phyloP scores from a whole-genome alignment of 2,888 invertebrate species.

The Lithophane ornitopus region DNA sequence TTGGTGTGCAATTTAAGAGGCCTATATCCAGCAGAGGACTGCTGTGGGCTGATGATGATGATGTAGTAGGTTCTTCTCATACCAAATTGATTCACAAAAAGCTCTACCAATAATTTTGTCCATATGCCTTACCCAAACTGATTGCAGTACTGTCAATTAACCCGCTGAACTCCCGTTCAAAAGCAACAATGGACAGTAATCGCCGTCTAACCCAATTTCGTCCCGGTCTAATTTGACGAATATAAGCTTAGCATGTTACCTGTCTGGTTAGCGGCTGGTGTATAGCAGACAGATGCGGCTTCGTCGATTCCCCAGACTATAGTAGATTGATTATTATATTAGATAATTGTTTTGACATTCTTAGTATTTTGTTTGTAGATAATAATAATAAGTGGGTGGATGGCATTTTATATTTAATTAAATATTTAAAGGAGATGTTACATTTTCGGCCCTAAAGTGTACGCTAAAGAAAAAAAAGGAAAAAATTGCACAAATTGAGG shows the following conservation, averaged over 20 bases:
- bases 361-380: background rate
- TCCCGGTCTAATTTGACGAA: slow-evolving; percentile 46
- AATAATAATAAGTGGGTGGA: background rate
- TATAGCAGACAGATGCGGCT: slow-evolving; percentile 34
- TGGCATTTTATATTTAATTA: background rate
- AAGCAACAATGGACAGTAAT: slow-evolving; percentile 48
- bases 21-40: background rate
- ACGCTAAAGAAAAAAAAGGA: too few relatives aligned
- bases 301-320: slow-evolving; percentile 33
- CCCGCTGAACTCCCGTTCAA: slow-evolving; percentile 16
- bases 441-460: too few relatives aligned
- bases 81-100: background rate
- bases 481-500: too few relatives aligned
- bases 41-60: background rate
- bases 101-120: background rate
- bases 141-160: slow-evolving; percentile 27
- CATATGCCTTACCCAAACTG: background rate
- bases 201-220: slow-evolving; percentile 38
- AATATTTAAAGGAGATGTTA: too few relatives aligned
- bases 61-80: background rate
- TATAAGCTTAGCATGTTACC: slow-evolving; percentile 53
- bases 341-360: background rate
- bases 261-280: slow-evolving; percentile 59
- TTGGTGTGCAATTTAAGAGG: background rate
- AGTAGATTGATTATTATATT: slow-evolving; percentile 3